Percentiles rank a stretch among this genome's conserved stretches.
Evolutionary conservation across 2,888 invertebrate species (phyloP).

Genomic region (Leucozona laternaria): DNA sequence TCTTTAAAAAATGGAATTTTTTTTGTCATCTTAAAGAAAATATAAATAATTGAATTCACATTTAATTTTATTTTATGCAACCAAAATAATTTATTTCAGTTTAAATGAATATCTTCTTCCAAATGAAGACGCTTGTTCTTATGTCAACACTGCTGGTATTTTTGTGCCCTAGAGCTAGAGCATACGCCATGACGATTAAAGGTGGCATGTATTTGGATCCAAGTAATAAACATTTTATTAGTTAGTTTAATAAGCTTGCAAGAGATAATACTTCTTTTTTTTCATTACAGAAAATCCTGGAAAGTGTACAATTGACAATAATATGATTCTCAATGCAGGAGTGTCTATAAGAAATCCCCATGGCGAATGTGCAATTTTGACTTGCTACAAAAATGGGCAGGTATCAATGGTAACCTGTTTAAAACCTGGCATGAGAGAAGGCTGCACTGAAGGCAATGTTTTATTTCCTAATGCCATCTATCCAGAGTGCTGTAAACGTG

Average conservation of each 20-base stretch:
- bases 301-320: conserved; percentile 44
- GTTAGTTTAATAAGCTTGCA: neutral
- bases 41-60: neutral
- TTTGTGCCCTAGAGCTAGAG: conserved; percentile 2
- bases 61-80: neutral
- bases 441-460: conserved; percentile 53
- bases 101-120: conserved; percentile 1
- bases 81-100: conserved; percentile 37
- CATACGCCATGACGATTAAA: conserved; percentile 20
- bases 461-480: conserved; percentile 35
- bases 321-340: conserved; percentile 52
- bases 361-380: conserved; percentile 51
- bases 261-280: neutral
- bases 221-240: conserved; percentile 18
- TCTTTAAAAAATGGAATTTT: too few relatives aligned
- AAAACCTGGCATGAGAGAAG: conserved; percentile 60
- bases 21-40: neutral
- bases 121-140: conserved; percentile 50
- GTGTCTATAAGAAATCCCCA: conserved; percentile 35
- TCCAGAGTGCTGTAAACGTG: conserved; percentile 58
- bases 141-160: conserved; percentile 27
- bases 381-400: conserved; percentile 55
- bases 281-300: conserved; percentile 51
- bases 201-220: conserved; percentile 52
- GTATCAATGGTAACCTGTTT: conserved; percentile 42